A percentile compares a stretch with the other conserved stretches of the same genome.
phyloP scores from a whole-genome alignment of 2,888 invertebrate genomes.

The Hesperia comma region DNA sequence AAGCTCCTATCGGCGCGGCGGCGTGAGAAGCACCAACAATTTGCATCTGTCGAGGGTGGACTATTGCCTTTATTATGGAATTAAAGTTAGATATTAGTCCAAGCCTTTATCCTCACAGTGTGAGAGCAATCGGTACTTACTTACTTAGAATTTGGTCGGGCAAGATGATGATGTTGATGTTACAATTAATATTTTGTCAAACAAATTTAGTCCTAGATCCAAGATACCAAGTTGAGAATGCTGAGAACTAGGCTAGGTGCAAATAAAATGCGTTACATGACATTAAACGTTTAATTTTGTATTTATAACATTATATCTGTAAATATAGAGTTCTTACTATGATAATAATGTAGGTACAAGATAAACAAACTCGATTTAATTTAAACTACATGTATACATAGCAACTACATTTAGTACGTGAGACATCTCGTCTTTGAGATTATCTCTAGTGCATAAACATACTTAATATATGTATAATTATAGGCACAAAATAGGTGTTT shows the following conservation, averaged over 20 bases:
- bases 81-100: too few relatives aligned
- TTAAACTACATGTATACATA: constrained; percentile 68
- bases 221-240: too few relatives aligned
- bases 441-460: constrained; percentile 73
- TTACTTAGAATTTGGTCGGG: too few relatives aligned
- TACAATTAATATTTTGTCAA: too few relatives aligned
- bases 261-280: constrained; percentile 23
- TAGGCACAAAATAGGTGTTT: constrained; percentile 77
- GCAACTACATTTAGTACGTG: constrained; percentile 70
- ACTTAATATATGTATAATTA: constrained; percentile 66
- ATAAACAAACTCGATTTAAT: constrained; percentile 78
- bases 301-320: constrained; percentile 84
- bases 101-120: too few relatives aligned
- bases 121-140: too few relatives aligned
- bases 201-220: too few relatives aligned
- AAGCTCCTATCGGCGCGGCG: too few relatives aligned
- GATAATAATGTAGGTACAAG: constrained; percentile 69
- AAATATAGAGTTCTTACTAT: constrained; percentile 82
- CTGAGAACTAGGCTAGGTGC: background rate
- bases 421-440: constrained; percentile 65
- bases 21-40: too few relatives aligned
- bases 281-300: constrained; percentile 81
- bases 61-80: too few relatives aligned
- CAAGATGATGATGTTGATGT: too few relatives aligned
- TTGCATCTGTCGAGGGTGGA: too few relatives aligned